Percentiles rank a stretch among this genome's conserved stretches.
Evolutionary conservation across 2,797 vertebrate genomes (phyloP).

Genomic region (Lindbergichthys nudifrons): DNA sequence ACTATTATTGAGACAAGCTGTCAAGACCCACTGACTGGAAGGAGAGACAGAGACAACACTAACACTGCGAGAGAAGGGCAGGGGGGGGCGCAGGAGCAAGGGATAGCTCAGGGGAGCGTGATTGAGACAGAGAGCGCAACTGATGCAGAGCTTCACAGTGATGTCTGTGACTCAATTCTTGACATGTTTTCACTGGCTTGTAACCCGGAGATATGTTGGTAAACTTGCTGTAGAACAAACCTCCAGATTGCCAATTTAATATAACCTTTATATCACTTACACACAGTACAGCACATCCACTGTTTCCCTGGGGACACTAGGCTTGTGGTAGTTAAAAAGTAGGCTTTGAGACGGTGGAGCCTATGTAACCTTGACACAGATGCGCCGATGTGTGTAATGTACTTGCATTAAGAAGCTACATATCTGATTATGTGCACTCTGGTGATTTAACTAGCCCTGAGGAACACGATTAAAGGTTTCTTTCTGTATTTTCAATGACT

Average conservation of each 20-base stretch:
- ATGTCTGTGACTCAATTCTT: slow-evolving; percentile 60
- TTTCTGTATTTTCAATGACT: slow-evolving; percentile 18
- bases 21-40: slow-evolving; percentile 67
- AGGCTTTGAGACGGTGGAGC: slow-evolving; percentile 9
- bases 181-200: slow-evolving; percentile 50
- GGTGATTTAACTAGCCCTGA: background rate
- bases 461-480: slow-evolving; percentile 14
- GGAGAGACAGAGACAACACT: slow-evolving; percentile 67
- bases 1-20: slow-evolving; percentile 78
- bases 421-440: slow-evolving; percentile 13
- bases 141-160: slow-evolving; percentile 52
- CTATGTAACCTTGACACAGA: slow-evolving; percentile 17
- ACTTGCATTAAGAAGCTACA: background rate
- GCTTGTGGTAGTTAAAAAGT: slow-evolving; percentile 4
- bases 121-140: slow-evolving; percentile 58
- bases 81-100: slow-evolving; percentile 25
- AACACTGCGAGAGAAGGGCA: slow-evolving; percentile 53
- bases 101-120: slow-evolving; percentile 56
- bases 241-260: slow-evolving; percentile 40
- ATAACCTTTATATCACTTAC: slow-evolving; percentile 49
- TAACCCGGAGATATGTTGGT: slow-evolving; percentile 59
- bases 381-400: background rate
- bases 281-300: background rate
- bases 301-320: slow-evolving; percentile 7
- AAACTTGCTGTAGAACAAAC: slow-evolving; percentile 44